These are phyloP conservation scores for Thymelicus sylvestris DNA, from an alignment of 2,888 invertebrate species.

Conservation along the genomic window DNA sequence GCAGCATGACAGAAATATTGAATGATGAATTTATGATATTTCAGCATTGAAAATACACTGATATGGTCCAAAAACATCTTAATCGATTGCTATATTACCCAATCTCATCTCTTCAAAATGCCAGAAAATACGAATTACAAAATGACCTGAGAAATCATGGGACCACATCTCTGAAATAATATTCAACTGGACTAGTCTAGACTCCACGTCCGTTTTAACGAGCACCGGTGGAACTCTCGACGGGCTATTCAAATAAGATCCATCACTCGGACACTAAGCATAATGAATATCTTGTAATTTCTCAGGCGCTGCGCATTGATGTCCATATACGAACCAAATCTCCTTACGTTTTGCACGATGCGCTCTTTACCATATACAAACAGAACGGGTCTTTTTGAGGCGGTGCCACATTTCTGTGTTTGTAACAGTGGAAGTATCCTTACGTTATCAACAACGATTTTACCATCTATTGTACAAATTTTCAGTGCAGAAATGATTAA, in stretches of 20 bases:
- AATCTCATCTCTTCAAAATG: too few relatives aligned
- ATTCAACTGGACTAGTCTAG: neutral
- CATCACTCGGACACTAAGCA: slow-evolving; percentile 27
- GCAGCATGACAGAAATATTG: too few relatives aligned
- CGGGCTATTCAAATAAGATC: slow-evolving; percentile 25
- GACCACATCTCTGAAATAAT: neutral
- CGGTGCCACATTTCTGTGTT: slow-evolving; percentile 13
- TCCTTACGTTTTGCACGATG: slow-evolving; percentile 34
- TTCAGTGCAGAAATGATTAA: neutral
- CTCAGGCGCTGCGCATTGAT: slow-evolving; percentile 37
- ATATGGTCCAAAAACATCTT: too few relatives aligned
- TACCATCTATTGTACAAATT: neutral
- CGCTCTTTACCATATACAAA: slow-evolving; percentile 37
- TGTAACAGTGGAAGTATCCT: neutral
- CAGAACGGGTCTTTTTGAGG: slow-evolving; percentile 23
- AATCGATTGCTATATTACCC: too few relatives aligned
- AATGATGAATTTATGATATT: too few relatives aligned
- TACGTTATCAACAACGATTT: neutral
- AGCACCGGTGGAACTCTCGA: slow-evolving; percentile 10
- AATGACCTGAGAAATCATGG: too few relatives aligned
- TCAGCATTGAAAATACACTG: too few relatives aligned
- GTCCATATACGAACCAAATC: slow-evolving; percentile 34
- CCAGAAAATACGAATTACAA: too few relatives aligned
- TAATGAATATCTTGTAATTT: slow-evolving; percentile 37
- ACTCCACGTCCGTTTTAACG: slow-evolving; percentile 1